Evolutionary conservation across 2,797 vertebrate species (phyloP).

Genomic region (Telmatherina bonti): DNA sequence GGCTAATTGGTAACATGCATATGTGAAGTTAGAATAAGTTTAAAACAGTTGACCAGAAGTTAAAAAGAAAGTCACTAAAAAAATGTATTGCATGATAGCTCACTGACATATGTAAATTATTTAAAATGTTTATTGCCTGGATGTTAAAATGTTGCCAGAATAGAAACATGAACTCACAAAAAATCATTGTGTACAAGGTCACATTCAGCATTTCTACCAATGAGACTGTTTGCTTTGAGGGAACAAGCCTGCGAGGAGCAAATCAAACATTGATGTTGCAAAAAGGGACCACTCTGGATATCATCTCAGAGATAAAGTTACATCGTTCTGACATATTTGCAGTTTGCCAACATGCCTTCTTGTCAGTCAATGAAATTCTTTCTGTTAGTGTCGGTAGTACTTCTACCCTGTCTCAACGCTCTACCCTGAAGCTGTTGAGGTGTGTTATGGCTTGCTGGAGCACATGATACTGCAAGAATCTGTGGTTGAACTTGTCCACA

Average conservation of each 20-base stretch:
- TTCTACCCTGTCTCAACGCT: slow-evolving; percentile 18
- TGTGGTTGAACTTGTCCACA: slow-evolving; percentile 11
- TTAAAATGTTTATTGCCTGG: neutral
- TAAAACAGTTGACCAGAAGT: no score
- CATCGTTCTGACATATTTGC: slow-evolving; percentile 51
- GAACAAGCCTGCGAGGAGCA: slow-evolving; percentile 41
- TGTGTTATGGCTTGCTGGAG: slow-evolving; percentile 46
- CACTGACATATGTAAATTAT: neutral
- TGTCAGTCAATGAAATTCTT: slow-evolving; percentile 56
- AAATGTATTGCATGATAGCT: no score
- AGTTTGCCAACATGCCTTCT: slow-evolving; percentile 38
- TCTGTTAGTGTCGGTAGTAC: slow-evolving; percentile 46
- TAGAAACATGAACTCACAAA: neutral
- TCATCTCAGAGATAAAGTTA: slow-evolving; percentile 54
- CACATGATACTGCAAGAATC: slow-evolving; percentile 43
- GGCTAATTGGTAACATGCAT: neutral
- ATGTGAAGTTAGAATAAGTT: no score
- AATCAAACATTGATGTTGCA: slow-evolving; percentile 29
- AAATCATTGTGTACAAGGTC: slow-evolving; percentile 21
- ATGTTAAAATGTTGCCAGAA: neutral
- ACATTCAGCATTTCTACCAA: slow-evolving; percentile 20
- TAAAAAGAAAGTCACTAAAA: no score
- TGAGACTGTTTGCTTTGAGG: slow-evolving; percentile 28
- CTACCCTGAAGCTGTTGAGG: slow-evolving; percentile 48
- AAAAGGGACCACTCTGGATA: slow-evolving; percentile 46